A percentile compares a stretch with the other conserved stretches of the same genome.
phyloP scores from a whole-genome alignment of 2,797 vertebrate species.

The Cossypha dichroa region DNA sequence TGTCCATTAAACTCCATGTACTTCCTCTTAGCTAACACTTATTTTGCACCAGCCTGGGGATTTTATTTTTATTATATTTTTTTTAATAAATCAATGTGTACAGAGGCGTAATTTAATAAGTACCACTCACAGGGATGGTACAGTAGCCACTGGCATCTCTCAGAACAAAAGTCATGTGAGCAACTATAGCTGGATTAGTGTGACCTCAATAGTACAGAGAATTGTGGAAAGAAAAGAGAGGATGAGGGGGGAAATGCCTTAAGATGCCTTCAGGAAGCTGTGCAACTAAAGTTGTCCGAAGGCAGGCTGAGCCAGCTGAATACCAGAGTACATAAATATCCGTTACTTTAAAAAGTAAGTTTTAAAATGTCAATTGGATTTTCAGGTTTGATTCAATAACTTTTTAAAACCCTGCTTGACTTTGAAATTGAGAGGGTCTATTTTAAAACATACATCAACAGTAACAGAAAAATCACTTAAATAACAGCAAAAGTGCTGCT shows the following conservation, averaged over 20 bases:
- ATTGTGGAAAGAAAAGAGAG: constrained; percentile 1
- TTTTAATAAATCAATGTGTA: background rate
- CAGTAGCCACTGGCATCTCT: background rate
- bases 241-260: background rate
- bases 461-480: constrained; percentile 9
- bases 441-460: background rate
- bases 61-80: background rate
- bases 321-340: background rate
- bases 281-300: background rate
- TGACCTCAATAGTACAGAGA: constrained; percentile 15
- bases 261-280: background rate
- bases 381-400: background rate
- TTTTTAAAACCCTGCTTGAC: background rate
- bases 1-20: constrained; percentile 52
- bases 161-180: constrained; percentile 10
- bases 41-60: constrained; percentile 8
- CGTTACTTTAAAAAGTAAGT: background rate
- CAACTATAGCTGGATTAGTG: constrained; percentile 12
- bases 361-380: background rate
- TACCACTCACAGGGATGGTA: background rate
- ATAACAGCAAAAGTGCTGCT: background rate
- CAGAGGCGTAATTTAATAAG: background rate
- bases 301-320: background rate
- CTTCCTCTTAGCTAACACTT: constrained; percentile 46
- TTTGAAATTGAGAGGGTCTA: background rate